Percentiles rank a stretch among this genome's conserved stretches.
These are phyloP conservation scores for Epinotia ramella DNA, from an alignment of 2,888 invertebrate species.

Conservation along the genomic window DNA sequence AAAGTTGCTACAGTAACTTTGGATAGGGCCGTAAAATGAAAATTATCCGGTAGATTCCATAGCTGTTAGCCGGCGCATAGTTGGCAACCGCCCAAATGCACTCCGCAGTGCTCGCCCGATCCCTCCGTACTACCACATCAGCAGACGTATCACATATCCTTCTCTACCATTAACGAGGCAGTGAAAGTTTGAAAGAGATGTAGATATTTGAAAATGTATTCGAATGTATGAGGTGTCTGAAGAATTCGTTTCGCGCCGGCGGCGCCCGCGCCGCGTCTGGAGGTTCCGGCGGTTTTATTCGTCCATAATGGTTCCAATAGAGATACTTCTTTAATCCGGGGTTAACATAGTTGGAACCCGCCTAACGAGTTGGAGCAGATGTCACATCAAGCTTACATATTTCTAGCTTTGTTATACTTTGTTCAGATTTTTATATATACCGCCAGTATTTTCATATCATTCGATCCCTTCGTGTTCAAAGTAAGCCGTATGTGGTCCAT, in stretches of 20 bases:
- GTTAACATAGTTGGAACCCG: constrained; percentile 20
- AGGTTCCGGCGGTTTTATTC: constrained; percentile 36
- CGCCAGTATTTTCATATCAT: too few species aligned
- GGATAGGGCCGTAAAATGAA: constrained; percentile 60
- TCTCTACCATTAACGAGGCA: constrained; percentile 16
- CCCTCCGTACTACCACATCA: constrained; percentile 50
- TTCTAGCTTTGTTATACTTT: background rate
- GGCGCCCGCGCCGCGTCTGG: constrained; percentile 38
- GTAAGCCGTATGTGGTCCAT: too few species aligned
- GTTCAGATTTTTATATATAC: too few species aligned
- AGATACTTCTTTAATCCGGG: constrained; percentile 10
- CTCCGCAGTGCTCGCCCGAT: constrained; percentile 62
- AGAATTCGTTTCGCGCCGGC: constrained; percentile 35
- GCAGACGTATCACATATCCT: constrained; percentile 35
- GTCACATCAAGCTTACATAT: constrained; percentile 1
- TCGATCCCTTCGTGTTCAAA: too few species aligned
- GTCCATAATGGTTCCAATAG: constrained; percentile 37
- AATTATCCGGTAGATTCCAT: constrained; percentile 66
- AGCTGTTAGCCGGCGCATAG: constrained; percentile 67
- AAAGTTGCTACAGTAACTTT: constrained; percentile 18
- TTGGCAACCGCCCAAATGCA: constrained; percentile 74
- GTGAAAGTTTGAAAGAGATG: constrained; percentile 31
- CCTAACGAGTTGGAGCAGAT: constrained; percentile 13
- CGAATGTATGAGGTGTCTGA: constrained; percentile 9
- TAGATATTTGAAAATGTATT: constrained; percentile 19